Evolutionary conservation across 1,140 invertebrate species (phyloP).

Genomic region (Neuroterus valhalla): DNA sequence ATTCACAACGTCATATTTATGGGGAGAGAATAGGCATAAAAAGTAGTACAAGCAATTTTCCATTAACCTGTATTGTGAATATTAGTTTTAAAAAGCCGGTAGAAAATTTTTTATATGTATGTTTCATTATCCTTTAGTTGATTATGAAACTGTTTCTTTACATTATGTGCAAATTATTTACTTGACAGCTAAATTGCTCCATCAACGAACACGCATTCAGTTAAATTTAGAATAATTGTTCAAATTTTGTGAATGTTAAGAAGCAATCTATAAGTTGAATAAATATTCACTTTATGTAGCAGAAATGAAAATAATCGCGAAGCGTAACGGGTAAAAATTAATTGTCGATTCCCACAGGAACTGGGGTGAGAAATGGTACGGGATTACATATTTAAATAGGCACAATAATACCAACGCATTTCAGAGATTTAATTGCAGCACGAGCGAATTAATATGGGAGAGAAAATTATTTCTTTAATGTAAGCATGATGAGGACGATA

Average conservation of each 20-base stretch:
- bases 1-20: too few species aligned
- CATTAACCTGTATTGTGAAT: too few species aligned
- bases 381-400: slow-evolving; percentile 16
- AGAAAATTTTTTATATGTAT: too few species aligned
- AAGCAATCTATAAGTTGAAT: not conserved
- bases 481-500: not conserved
- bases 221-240: not conserved
- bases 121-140: not conserved
- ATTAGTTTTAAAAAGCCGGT: too few species aligned
- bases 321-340: not conserved
- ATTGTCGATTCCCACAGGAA: slow-evolving; percentile 8
- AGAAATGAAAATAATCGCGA: slow-evolving; percentile 23
- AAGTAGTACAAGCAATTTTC: too few species aligned
- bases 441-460: not conserved
- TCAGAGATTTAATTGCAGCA: not conserved
- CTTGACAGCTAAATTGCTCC: not conserved
- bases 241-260: too few species aligned
- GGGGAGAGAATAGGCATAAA: too few species aligned
- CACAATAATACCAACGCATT: not conserved
- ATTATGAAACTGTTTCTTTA: not conserved
- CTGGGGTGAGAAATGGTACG: slow-evolving; percentile 4
- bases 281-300: slow-evolving; percentile 13
- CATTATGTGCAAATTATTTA: not conserved
- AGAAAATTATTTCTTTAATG: slow-evolving; percentile 21
- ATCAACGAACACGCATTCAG: not conserved